Evolutionary conservation across 2,888 invertebrate genomes (phyloP), one percentile per base, ranked within the genome.

Genomic region (Peribatodes rhomboidaria): DNA sequence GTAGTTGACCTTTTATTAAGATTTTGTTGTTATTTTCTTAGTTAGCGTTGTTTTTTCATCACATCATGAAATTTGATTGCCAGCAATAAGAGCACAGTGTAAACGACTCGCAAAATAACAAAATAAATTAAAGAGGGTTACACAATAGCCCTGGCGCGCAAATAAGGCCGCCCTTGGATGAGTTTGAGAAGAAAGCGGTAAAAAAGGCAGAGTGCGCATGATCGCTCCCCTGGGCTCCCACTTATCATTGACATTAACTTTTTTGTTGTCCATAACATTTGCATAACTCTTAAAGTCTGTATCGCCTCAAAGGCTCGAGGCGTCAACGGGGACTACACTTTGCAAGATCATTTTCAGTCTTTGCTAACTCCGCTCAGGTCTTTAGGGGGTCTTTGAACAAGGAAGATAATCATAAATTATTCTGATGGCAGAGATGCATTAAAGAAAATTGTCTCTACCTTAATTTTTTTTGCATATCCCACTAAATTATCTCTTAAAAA

Each of bases 181-280:
- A 77, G 78, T 72, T 73, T 73, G 72, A 77, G 78, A 83, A 81
- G 83, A 85, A 79, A 76, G 68, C 67, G 68, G 67, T 68, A 83
- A 82, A 83, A n/a, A 79, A 78, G 69, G 75, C 72, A 69, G 73
- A 78, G 77, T 74, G 76, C 80, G 78, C 80, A 72, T 81, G 84
- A 90, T 90, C 86, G 87, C 75, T 80, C 90, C 92, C 91, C 71
- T 71, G 87, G 83, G 92, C 76, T 67, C 79, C 84, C 87, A 91
- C 92, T 92, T 92, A 92, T 92, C 92, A 90, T 90, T 88, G 91
- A 87, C 90, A 90, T 92, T 90, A 92, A 90, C 89, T 92, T 92
- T 92, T 93, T 93, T 92, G 91, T 90, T 91, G 92, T 92, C 92
- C 90, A 92, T 93, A 93, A 93, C 87, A 94, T 94, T 94, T 90